phyloP scores from a whole-genome alignment of 2,888 invertebrate genomes.

The Idaea dimidiata region DNA sequence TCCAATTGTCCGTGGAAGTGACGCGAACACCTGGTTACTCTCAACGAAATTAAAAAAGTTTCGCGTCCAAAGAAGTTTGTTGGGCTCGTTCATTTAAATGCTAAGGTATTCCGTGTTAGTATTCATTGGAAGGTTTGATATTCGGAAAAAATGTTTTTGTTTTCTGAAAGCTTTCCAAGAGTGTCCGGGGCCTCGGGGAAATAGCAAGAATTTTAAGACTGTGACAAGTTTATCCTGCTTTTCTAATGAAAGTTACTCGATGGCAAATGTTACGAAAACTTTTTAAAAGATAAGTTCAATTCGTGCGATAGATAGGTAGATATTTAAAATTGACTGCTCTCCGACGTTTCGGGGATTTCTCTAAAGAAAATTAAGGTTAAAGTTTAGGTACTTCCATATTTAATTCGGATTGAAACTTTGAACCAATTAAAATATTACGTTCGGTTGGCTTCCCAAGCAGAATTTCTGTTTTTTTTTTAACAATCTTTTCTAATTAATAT shows the following conservation, averaged over 20 bases:
- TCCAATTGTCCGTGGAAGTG: constrained; percentile 55
- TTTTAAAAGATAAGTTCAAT: neutral
- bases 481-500: no score
- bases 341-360: neutral
- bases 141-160: constrained; percentile 59
- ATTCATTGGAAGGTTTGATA: constrained; percentile 73
- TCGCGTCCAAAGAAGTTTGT: constrained; percentile 59
- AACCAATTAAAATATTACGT: neutral
- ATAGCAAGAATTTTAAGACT: neutral
- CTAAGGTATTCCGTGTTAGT: constrained; percentile 70
- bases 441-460: no score
- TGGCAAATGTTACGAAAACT: neutral
- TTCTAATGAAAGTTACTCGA: neutral
- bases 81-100: constrained; percentile 73
- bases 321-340: neutral
- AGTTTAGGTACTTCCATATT: neutral
- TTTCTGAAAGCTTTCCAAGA: constrained; percentile 32
- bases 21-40: constrained; percentile 72
- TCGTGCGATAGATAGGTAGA: neutral
- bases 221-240: neutral
- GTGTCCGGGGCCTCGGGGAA: neutral
- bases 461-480: no score
- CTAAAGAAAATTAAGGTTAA: neutral
- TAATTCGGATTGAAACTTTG: neutral
- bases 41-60: constrained; percentile 79